Evolutionary conservation across 2,888 invertebrate genomes (phyloP), one percentile per base, ranked within the genome.

Genomic region (Nomada fabriciana): DNA sequence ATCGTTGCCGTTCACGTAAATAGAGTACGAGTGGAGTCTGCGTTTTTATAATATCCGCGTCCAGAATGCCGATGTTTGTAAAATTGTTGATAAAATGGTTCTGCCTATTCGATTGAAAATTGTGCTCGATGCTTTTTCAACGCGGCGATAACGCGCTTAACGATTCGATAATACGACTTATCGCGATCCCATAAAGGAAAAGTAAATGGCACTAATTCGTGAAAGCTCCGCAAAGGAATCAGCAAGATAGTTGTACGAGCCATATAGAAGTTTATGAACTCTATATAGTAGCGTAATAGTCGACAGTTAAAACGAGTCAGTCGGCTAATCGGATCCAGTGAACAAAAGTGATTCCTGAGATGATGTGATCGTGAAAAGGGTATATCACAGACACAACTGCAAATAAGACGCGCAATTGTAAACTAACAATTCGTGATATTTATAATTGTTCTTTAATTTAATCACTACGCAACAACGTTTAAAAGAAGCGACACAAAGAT

Each of bases 161-260:
- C 50, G 50, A 50, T 50, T 50, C 50, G 50, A 50, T 18, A 7
- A 55, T 23, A 36, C 23, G 11, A 20, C n/a, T 55, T 7, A 23
- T 55, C 23, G 10, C 55, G 11, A n/a, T 11, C 23, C 23, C 23
- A 55, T 25, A 55, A 55, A 13, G 10, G 55, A 55, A 23, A 10
- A 36, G n/a, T 60, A 36, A 29, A 36, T 2, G 36, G 60, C 18
- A 36, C 29, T n/a, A 36, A 60, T 60, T 60, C 18, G 36, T 60
- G 23, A 60, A 15, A 5, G 60, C n/a, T 60, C 36, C 60, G 18
- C 42, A 60, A 60, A 60, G 18, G 36, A n/a, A 60, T 60, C 55
- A 23, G 13, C 60, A 3, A 60, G 60, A 60, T 36, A 60, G 60
- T 36, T 60, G 36, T 42, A 60, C 5, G n/a, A 29, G 60, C 9